phyloP scores from a whole-genome alignment of 2,888 invertebrate species.

The Platycheirus albimanus region DNA sequence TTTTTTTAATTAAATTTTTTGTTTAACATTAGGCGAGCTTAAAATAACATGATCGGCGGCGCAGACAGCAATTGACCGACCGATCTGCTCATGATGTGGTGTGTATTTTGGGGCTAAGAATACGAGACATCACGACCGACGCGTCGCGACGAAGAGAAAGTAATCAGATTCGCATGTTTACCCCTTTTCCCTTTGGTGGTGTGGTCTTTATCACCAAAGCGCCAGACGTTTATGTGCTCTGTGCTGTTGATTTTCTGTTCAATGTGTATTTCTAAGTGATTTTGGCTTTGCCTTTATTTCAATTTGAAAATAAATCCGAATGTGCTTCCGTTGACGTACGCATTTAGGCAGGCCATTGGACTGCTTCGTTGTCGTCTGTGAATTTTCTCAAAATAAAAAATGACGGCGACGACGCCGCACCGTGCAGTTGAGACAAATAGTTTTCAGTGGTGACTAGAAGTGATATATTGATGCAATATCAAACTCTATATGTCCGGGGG shows the following conservation, averaged over 20 bases:
- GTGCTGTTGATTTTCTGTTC: background rate
- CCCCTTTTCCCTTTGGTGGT: constrained; percentile 28
- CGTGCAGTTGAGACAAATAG: constrained; percentile 15
- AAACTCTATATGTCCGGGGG: no score
- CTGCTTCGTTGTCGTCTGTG: constrained; percentile 71
- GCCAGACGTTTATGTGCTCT: constrained; percentile 15
- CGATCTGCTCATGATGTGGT: constrained; percentile 32
- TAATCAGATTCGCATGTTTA: constrained; percentile 20
- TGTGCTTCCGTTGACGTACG: constrained; percentile 71
- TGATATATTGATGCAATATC: background rate
- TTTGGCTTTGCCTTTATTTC: constrained; percentile 26
- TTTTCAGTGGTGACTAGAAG: constrained; percentile 41
- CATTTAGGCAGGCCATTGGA: constrained; percentile 67
- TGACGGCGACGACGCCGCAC: constrained; percentile 26
- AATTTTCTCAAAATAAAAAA: constrained; percentile 71
- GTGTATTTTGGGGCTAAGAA: constrained; percentile 11
- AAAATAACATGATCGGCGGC: constrained; percentile 38
- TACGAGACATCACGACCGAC: no score
- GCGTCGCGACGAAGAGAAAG: constrained; percentile 50
- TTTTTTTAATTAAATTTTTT: constrained; percentile 10
- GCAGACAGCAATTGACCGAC: constrained; percentile 65
- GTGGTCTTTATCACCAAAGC: constrained; percentile 26
- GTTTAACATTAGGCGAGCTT: constrained; percentile 55
- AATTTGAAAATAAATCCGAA: constrained; percentile 68
- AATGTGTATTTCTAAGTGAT: constrained; percentile 21